A percentile compares a stretch with the other conserved stretches of the same genome.
These are phyloP conservation scores for Danio kyathit DNA, from an alignment of 2,797 vertebrate genomes.

Conservation along the genomic window DNA sequence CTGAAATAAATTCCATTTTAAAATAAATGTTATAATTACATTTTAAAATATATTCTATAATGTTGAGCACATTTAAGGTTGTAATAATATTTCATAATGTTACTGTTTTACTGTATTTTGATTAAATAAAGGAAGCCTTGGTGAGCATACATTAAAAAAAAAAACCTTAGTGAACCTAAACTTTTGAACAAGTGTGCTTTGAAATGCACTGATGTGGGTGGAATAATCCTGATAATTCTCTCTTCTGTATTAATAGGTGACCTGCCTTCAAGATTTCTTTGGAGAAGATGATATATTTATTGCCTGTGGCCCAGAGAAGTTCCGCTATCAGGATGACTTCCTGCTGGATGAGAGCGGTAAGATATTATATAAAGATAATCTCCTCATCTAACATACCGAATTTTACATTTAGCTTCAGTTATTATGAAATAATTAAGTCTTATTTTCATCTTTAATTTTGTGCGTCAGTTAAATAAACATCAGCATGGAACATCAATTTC, in stretches of 20 bases:
- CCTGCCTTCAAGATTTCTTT: constrained; percentile 97
- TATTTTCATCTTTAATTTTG: too few species aligned
- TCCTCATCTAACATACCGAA: too few species aligned
- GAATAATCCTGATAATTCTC: neutral
- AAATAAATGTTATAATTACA: too few species aligned
- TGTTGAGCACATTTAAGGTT: too few species aligned
- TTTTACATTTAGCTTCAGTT: too few species aligned
- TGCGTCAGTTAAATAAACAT: too few species aligned
- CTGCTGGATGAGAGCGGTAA: constrained; percentile 95
- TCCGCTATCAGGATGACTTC: constrained; percentile 99
- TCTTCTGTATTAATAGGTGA: constrained; percentile 80
- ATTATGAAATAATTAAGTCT: too few species aligned
- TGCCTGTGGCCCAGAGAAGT: constrained; percentile 98
- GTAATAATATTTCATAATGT: too few species aligned
- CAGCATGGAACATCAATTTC: too few species aligned
- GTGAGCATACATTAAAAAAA: neutral
- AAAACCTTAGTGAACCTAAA: too few species aligned
- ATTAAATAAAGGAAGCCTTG: neutral
- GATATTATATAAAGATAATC: constrained; percentile 13
- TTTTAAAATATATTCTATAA: too few species aligned
- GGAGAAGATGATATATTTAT: constrained; percentile 98
- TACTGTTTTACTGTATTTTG: neutral
- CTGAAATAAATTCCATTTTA: too few species aligned
- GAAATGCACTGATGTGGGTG: neutral
- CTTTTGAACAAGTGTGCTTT: neutral